Base-by-base conservation (phyloP, 1,140 invertebrate genomes). In the Plodia interpunctella region DNA sequence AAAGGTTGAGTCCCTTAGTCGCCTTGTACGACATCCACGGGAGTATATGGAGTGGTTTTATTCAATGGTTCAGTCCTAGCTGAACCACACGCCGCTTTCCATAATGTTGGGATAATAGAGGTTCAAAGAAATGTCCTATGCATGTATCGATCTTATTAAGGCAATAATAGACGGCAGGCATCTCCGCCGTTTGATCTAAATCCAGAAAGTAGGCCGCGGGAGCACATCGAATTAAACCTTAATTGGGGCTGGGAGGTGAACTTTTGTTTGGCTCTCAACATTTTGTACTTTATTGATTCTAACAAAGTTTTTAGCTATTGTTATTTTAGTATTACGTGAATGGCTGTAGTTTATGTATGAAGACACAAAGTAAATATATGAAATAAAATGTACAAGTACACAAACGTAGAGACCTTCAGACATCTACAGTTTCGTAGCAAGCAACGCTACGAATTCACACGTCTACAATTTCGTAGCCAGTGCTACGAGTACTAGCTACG, bases 191-290 rank as follows among this genome's bases (percentile, higher is more conserved):
- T 44, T 44, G 38, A 44, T 44, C 38, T 44, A 44, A 44, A 44
- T 44, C 15, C 38, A 44, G 38, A 44, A 44, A 44, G 38, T 44
- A 44, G 38, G 38, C 13, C 38, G 38, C 38, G 38, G 38, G 38
- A 44, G 38, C 38, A 44, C 21, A 15, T 15, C 13, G 13, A 15
- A 44, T 44, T 44, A 44, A 44, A 44, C 38, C 38, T 44, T 44
- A 44, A 44, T 44, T 44, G 38, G 15, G 38, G 38, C 2, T 10
- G 15, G 6, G n/a, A 44, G 38, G 38, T 44, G 38, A 44, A 44
- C 38, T 15, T 35, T 44, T 44, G 38, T 44, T 15, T 10, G 10
- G 11, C 38, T 44, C 13, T 44, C n/a, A 15, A 3, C 38, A 15
- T 44, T 44, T 25, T 25, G 6, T 25, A 25, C 6, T 25, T 25